A percentile compares a stretch with the other conserved stretches of the same genome.
Evolutionary conservation across 2,113 vertebrate species (phyloP).

Genomic region (Sander lucioperca): DNA sequence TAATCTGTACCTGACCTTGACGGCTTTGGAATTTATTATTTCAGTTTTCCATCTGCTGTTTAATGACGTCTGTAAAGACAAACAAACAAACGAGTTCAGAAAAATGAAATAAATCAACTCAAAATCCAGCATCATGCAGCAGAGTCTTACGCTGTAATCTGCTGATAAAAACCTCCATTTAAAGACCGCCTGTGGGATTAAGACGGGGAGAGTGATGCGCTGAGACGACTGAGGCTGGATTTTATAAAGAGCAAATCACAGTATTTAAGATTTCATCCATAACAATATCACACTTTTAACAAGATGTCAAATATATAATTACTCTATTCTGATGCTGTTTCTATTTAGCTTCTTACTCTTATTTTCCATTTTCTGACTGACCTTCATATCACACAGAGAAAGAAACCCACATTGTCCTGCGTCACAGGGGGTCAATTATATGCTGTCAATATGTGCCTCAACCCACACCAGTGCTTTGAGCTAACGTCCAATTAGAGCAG

Average conservation of each 20-base stretch:
- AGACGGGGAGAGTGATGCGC: not conserved
- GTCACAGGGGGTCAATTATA: constrained; percentile 19
- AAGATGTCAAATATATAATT: not conserved
- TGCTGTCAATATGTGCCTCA: not conserved
- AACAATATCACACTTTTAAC: not conserved
- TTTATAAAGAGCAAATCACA: not conserved
- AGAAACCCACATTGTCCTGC: constrained; percentile 1
- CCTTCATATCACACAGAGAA: constrained; percentile 1
- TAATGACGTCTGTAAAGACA: not conserved
- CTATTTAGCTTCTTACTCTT: not conserved
- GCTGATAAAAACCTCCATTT: constrained; percentile 17
- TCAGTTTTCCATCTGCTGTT: constrained; percentile 17
- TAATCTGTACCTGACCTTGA: not conserved
- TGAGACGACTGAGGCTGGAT: not conserved
- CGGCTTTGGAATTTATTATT: not conserved
- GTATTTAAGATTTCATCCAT: constrained; percentile 4
- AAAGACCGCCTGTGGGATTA: constrained; percentile 20
- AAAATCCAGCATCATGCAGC: not conserved
- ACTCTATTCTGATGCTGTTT: not conserved
- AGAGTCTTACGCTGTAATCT: constrained; percentile 31
- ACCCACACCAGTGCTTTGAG: constrained; percentile 4
- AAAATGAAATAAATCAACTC: not conserved
- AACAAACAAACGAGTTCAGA: not conserved
- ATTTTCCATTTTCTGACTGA: not conserved
- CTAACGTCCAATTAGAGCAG: constrained; percentile 4